phyloP scores from a whole-genome alignment of 2,113 vertebrate genomes.

The Silurus asotus region DNA sequence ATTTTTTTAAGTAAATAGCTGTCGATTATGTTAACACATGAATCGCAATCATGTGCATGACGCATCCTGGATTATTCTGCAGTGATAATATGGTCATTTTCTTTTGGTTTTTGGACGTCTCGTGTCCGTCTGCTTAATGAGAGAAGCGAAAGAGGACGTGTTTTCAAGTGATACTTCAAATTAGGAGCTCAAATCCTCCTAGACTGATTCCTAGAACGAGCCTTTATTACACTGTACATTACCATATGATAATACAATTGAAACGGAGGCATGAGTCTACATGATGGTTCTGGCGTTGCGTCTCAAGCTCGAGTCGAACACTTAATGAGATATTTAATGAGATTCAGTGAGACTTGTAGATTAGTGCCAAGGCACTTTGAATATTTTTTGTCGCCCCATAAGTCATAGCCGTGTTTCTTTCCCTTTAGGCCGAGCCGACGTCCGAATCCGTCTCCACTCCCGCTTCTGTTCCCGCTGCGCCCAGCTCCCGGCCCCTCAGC shows the following conservation, averaged over 20 bases:
- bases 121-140: neutral
- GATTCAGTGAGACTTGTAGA: neutral
- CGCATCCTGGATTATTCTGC: neutral
- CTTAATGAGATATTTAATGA: neutral
- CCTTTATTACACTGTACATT: neutral
- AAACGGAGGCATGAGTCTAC: no score
- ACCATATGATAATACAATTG: neutral
- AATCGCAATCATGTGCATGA: neutral
- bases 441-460: slow-evolving; percentile 47
- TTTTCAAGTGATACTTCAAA: neutral
- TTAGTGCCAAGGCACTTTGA: neutral
- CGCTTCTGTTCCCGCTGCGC: neutral
- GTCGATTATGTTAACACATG: neutral
- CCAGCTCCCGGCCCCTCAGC: slow-evolving; percentile 74
- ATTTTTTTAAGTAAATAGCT: no score
- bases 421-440: slow-evolving; percentile 67
- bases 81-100: neutral
- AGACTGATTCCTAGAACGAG: neutral
- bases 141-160: neutral
- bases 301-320: no score
- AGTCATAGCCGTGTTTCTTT: neutral
- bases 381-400: neutral
- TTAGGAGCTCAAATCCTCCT: neutral
- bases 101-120: neutral
- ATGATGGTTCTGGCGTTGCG: no score